Conservation (phyloP, 2,797 vertebrate genomes). For the Pseudochromis fuscus region DNA sequence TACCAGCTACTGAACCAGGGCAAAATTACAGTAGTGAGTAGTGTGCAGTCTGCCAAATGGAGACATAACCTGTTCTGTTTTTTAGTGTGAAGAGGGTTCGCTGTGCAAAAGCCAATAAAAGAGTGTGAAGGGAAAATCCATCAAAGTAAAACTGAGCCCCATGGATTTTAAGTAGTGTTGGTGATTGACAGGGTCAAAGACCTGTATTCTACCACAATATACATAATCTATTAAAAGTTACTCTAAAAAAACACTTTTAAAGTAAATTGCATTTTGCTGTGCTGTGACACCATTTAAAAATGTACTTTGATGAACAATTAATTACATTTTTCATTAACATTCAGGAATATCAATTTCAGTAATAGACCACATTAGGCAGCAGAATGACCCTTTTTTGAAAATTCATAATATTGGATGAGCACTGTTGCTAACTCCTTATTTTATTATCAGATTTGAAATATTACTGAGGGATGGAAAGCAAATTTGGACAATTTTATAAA, state of each 20-base stretch:
- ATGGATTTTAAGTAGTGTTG: constrained; percentile 17
- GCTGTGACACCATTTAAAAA: no score
- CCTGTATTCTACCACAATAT: not conserved
- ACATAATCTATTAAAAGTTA: not conserved
- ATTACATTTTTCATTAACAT: no score
- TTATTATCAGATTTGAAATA: not conserved
- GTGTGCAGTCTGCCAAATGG: constrained; percentile 21
- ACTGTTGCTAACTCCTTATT: not conserved
- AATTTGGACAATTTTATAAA: not conserved
- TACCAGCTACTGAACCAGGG: constrained; percentile 19
- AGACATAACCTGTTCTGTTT: constrained; percentile 24
- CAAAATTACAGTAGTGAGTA: constrained; percentile 17
- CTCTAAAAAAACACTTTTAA: not conserved
- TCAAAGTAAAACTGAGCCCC: constrained; percentile 28
- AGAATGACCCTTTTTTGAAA: no score
- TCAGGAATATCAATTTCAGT: no score
- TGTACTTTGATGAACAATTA: no score
- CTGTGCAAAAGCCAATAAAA: constrained; percentile 37
- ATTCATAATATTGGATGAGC: not conserved
- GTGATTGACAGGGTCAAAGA: constrained; percentile 15
- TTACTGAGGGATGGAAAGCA: not conserved
- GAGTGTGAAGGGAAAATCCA: constrained; percentile 22
- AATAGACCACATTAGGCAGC: no score
- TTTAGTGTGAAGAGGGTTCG: constrained; percentile 41
- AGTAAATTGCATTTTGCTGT: constrained; percentile 3